A percentile compares a stretch with the other conserved stretches of the same genome.
Conservation (phyloP, 2,797 vertebrate genomes). For the Meda fulgida region DNA sequence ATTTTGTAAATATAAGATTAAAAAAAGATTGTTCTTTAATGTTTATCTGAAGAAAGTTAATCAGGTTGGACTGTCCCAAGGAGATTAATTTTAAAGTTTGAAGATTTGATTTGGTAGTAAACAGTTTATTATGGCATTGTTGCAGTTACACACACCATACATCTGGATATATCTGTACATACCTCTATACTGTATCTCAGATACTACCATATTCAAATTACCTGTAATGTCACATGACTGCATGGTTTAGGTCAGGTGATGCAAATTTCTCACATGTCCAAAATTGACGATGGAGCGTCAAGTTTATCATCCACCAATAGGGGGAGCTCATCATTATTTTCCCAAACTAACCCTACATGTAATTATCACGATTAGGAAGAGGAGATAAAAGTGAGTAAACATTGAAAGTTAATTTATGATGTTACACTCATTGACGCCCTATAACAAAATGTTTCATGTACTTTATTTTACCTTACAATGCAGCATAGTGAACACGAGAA, state of each 20-base stretch:
- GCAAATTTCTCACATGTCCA: neutral
- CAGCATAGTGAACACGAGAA: neutral
- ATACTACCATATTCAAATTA: neutral
- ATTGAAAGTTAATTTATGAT: neutral
- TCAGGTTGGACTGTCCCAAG: neutral
- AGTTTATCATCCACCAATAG: slow-evolving; percentile 23
- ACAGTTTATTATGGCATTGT: neutral
- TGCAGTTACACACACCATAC: neutral
- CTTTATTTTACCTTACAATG: neutral
- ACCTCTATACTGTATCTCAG: neutral
- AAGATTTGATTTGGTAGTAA: neutral
- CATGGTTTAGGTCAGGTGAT: slow-evolving; percentile 25
- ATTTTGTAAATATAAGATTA: neutral
- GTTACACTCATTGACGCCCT: neutral
- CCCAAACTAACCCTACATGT: neutral
- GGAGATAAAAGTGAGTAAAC: neutral
- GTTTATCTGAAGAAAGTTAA: neutral
- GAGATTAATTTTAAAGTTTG: neutral
- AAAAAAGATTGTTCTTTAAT: neutral
- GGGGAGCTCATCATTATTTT: slow-evolving; percentile 5
- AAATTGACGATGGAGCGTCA: neutral
- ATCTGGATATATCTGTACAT: neutral
- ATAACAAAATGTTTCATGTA: neutral
- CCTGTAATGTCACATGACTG: slow-evolving; percentile 27
- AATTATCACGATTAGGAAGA: neutral